phyloP scores from a whole-genome alignment of 2,113 vertebrate species.

The Lagopus leucura region DNA sequence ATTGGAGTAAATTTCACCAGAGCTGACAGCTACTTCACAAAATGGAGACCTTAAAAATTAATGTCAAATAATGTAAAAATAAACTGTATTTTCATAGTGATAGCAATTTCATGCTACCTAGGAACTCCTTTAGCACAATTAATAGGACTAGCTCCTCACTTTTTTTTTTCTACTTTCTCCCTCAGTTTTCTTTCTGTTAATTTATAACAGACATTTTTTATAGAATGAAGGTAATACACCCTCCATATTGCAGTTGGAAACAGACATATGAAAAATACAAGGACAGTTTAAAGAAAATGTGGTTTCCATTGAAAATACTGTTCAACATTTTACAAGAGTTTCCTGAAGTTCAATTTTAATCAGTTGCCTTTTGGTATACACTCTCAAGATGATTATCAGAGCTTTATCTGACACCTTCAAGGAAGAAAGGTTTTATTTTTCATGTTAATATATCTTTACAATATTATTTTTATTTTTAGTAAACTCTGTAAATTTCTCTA shows the following conservation, averaged over 20 bases:
- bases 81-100: background rate
- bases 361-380: background rate
- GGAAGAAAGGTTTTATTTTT: background rate
- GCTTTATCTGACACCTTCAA: background rate
- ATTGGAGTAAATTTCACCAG: background rate
- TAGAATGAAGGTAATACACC: background rate
- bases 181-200: background rate
- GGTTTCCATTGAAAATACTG: background rate
- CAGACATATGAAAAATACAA: background rate
- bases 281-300: background rate
- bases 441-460: background rate
- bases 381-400: background rate
- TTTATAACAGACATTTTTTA: background rate
- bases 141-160: background rate
- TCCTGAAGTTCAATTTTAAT: background rate
- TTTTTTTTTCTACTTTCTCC: background rate
- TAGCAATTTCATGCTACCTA: background rate
- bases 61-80: background rate
- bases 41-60: constrained; percentile 7
- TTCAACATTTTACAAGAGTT: background rate
- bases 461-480: background rate
- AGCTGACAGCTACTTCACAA: background rate
- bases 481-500: background rate
- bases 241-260: background rate
- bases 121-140: background rate